Base-by-base conservation (phyloP, 2,113 vertebrate species). In the Phycodurus eques region DNA sequence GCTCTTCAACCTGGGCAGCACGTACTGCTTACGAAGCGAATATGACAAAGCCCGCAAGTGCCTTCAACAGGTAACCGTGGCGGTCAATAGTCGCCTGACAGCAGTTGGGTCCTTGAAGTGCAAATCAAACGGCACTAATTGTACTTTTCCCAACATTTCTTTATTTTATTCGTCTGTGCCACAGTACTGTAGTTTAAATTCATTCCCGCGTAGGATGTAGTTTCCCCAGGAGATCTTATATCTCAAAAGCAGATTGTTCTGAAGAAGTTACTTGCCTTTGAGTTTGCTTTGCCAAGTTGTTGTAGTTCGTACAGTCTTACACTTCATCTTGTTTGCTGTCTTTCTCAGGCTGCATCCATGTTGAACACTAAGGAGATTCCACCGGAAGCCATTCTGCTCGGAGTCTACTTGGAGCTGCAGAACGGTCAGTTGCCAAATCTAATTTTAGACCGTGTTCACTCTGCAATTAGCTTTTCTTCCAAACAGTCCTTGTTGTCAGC, bases 11-110 rank as follows among this genome's bases (percentile, higher is more conserved):
- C 93, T 99, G 1, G 98, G 97, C 71, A 99, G 96, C 3, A 96
- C 98, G 14, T 98, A 99, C 88, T 99, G 98, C 70, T 82, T 99
- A 82, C 90, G 98, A 80, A 99, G 97, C 35, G 98, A 99, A 79
- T 99, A 97, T 1, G 98, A 99, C 77, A 99, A 99, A 89, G 98
- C 98, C 65, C 95, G 97, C 10, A 98, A 96, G 83, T 99, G 98
- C 84, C 95, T 99, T 54, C 95, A 98, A 83, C 98, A 99, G 96
- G 98, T 99, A 86, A 75, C 42, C 31, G 15, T n/a, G 14, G 33
- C 53, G 1, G n/a, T 57, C n/a, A 57, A 14, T 14, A 6, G 13
- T 42, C 6, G 11, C 10, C 20, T 44, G 17, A 64, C 49, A 12
- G 53, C 6, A 33, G 19, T 51, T 59, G n/a, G n/a, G 39, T 27